These are phyloP conservation scores for Phocides pigmalion DNA, from an alignment of 1,140 invertebrate genomes.

Conservation along the genomic window DNA sequence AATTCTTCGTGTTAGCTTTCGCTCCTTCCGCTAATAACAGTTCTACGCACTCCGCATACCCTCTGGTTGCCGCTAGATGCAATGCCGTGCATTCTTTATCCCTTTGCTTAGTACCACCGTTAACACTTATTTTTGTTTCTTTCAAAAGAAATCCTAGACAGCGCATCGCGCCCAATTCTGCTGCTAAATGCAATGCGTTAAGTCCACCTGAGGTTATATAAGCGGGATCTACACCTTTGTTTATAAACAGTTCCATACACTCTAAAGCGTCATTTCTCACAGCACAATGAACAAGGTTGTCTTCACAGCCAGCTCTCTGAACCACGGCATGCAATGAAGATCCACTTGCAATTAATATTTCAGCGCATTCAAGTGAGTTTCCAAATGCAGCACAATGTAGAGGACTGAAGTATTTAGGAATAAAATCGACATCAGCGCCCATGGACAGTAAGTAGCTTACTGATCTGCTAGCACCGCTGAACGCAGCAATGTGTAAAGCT, in stretches of 20 bases:
- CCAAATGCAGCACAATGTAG: conserved; percentile 85
- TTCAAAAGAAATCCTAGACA: conserved; percentile 83
- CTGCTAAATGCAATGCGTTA: conserved; percentile 85
- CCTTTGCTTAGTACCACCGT: conserved; percentile 72
- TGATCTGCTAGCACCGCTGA: conserved; percentile 83
- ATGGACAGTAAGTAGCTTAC: conserved; percentile 83
- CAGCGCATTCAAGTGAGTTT: conserved; percentile 80
- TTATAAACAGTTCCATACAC: conserved; percentile 84
- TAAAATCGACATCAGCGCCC: conserved; percentile 82
- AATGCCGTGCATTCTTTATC: conserved; percentile 86
- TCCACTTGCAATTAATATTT: conserved; percentile 81
- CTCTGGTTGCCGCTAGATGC: conserved; percentile 88
- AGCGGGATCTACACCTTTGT: conserved; percentile 81
- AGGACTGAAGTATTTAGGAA: conserved; percentile 83
- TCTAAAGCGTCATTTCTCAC: conserved; percentile 83
- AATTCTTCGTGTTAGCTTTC: conserved; percentile 83
- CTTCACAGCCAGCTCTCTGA: conserved; percentile 76
- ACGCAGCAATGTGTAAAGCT: conserved; percentile 85
- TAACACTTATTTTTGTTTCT: conserved; percentile 77
- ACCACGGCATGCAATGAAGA: conserved; percentile 77
- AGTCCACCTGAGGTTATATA: conserved; percentile 83
- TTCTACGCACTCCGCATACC: conserved; percentile 84
- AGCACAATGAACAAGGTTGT: conserved; percentile 85
- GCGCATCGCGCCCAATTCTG: conserved; percentile 83
- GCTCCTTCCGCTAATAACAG: conserved; percentile 86